phyloP scores from a whole-genome alignment of 2,797 vertebrate species.

The Florisuga fusca region DNA sequence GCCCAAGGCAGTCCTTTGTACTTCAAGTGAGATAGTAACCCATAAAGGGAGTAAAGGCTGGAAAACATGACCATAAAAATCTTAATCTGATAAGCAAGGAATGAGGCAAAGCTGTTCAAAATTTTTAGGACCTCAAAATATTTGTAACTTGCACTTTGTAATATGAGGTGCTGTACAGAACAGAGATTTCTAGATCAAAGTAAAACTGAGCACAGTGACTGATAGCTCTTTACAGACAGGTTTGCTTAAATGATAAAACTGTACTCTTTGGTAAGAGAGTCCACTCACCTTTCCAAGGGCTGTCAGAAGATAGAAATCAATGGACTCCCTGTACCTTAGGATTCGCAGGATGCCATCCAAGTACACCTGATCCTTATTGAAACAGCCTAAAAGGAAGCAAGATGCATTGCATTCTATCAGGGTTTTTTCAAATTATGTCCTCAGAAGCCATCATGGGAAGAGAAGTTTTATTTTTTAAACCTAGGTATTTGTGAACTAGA shows the following conservation, averaged over 20 bases:
- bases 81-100: not conserved
- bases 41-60: not conserved
- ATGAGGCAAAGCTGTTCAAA: not conserved
- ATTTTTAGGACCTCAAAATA: not conserved
- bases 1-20: not conserved
- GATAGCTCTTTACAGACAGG: not conserved
- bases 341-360: constrained; percentile 92
- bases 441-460: not conserved
- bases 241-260: not conserved
- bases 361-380: constrained; percentile 97
- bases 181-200: constrained; percentile 12
- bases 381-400: constrained; percentile 85
- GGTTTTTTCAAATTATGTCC: not conserved
- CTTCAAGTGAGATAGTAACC: not conserved
- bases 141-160: not conserved
- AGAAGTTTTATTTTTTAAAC: not conserved
- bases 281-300: constrained; percentile 90
- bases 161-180: not conserved
- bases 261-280: not conserved
- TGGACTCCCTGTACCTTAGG: constrained; percentile 89
- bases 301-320: constrained; percentile 91
- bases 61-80: not conserved
- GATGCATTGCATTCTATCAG: not conserved
- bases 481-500: not conserved
- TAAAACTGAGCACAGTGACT: not conserved